These are phyloP conservation scores for Rhinolophus ferrumequinum DNA, from an alignment of 2,113 vertebrate species.

Conservation along the genomic window DNA sequence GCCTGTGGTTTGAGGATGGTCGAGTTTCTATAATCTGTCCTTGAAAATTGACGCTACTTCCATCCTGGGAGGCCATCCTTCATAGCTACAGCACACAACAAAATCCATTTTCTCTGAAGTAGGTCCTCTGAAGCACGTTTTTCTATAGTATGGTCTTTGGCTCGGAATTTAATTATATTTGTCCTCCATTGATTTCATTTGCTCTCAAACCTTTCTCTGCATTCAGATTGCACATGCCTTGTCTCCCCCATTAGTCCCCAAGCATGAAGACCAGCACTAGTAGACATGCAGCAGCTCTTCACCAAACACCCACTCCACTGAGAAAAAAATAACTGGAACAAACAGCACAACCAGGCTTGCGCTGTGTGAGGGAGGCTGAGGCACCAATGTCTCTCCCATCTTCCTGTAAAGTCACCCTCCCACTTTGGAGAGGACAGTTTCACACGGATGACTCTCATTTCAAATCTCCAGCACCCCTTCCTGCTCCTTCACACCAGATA, in stretches of 20 bases:
- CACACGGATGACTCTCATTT: too few relatives aligned
- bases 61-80: neutral
- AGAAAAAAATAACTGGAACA: neutral
- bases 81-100: too few relatives aligned
- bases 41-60: neutral
- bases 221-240: neutral
- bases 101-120: neutral
- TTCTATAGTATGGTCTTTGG: neutral
- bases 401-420: neutral
- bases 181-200: neutral
- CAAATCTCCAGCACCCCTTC: neutral
- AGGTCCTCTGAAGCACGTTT: neutral
- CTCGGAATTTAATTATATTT: neutral
- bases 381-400: neutral
- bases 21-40: neutral
- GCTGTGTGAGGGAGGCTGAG: neutral
- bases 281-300: neutral
- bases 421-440: neutral
- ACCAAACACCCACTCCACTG: neutral
- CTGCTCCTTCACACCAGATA: neutral
- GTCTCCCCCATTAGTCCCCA: neutral
- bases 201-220: neutral
- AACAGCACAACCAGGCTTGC: neutral
- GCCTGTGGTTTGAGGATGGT: neutral
- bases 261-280: neutral